Conservation (phyloP, 1,140 invertebrate genomes). For the Amphibalanus amphitrite region DNA sequence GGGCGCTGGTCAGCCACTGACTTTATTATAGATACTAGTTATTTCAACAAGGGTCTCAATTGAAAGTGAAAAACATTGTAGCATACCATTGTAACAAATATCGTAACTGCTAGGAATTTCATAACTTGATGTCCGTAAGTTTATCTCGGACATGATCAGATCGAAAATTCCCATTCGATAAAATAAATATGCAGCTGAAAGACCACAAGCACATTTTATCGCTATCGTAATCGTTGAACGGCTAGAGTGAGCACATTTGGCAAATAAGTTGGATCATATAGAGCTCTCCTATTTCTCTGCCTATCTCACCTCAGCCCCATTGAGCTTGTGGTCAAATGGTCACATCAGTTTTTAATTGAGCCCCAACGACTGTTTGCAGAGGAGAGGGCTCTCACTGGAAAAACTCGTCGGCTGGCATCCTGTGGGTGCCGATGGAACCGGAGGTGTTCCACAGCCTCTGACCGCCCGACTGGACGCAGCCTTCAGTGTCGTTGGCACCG, state of each 20-base stretch:
- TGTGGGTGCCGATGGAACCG: conserved; percentile 34
- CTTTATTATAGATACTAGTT: background rate
- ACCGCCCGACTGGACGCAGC: conserved; percentile 19
- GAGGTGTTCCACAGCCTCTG: conserved; percentile 11
- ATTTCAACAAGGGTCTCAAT: background rate
- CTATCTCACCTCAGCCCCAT: too few relatives aligned
- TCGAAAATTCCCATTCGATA: background rate
- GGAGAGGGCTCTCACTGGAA: conserved; percentile 15
- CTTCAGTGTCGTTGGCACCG: conserved; percentile 24
- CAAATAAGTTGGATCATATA: too few relatives aligned
- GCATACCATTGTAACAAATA: background rate
- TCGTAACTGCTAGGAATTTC: background rate
- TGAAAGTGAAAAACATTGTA: background rate
- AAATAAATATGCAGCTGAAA: too few relatives aligned
- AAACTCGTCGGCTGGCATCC: conserved; percentile 18
- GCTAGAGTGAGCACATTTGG: too few relatives aligned
- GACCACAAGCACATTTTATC: too few relatives aligned
- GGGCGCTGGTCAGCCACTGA: background rate
- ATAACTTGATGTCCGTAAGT: too few relatives aligned
- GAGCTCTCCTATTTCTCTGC: too few relatives aligned
- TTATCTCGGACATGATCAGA: too few relatives aligned
- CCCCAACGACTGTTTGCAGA: background rate
- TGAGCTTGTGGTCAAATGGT: too few relatives aligned
- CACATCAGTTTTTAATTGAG: background rate
- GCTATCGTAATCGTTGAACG: too few relatives aligned